Base-by-base conservation (phyloP, 2,113 vertebrate genomes). In the Thunnus thynnus region DNA sequence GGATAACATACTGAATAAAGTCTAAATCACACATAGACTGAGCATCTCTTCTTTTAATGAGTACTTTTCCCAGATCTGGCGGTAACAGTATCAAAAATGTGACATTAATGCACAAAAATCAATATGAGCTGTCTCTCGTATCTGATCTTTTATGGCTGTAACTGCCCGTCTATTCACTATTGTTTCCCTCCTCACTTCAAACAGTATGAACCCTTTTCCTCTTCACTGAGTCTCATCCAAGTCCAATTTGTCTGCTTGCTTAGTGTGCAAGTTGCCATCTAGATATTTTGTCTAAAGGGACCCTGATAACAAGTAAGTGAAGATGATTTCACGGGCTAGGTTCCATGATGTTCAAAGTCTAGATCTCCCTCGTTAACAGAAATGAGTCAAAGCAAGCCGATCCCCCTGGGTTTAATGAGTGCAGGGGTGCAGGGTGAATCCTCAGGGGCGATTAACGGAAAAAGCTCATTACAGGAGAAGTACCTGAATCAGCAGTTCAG, bases 401-500 rank as follows among this genome's bases (percentile, higher is more conserved):
- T 41, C 55, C 55, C 55, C 16, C 0, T 14, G 63, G 51, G 46
- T 6, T 76, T 20, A 64, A 52, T 66, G 64, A 63, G 27, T 20
- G 48, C 30, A 16, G 55, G 14, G 18, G 27, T 18, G 48, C 30
- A 16, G 55, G 14, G 18, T 60, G 20, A 66, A 50, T 70, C 13
- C 74, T 75, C 51, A 14, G 11, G 46, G 66, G 52, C 8, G 27
- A 57, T 66, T 44, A 65, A 52, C 7, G n/a, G 69, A 22, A 69
- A 69, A 72, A 67, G 62, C 65, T 85, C 13, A 82, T 78, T 74
- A 68, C 2, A 76, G 75, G 48, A 3, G 36, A 48, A 70, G 5
- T 3, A 0, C 41, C 46, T 78, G 73, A 85, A 44, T 81, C 79
- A 83, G 82, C 66, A 0, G 8, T 64, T 68, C 44, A 41, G 44